phyloP scores from a whole-genome alignment of 1,140 invertebrate genomes.

The Drosophila biarmipes region DNA sequence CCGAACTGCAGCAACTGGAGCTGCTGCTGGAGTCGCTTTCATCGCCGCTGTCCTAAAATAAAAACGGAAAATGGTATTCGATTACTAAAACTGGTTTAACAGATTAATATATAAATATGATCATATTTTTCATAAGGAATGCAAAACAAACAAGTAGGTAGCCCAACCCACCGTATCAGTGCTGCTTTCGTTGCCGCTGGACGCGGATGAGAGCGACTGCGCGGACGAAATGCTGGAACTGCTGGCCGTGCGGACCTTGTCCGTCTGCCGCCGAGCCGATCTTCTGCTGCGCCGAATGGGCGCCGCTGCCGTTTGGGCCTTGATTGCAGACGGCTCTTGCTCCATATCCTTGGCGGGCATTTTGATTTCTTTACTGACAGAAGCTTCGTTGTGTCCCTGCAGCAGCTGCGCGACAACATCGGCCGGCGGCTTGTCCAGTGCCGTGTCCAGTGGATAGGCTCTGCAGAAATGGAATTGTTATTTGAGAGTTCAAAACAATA shows the following conservation, averaged over 20 bases:
- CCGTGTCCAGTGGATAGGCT: conserved; percentile 95
- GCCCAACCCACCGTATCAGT: conserved; percentile 57
- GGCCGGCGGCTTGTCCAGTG: conserved; percentile 91
- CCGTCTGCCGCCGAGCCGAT: conserved; percentile 36
- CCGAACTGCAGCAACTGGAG: conserved; percentile 48
- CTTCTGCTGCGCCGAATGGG: conserved; percentile 32
- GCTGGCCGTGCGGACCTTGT: conserved; percentile 35
- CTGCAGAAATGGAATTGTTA: conserved; percentile 63
- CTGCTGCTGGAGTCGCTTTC: conserved; percentile 62
- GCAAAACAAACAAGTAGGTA: too few relatives aligned
- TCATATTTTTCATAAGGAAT: too few relatives aligned
- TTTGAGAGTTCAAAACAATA: background rate
- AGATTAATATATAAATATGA: background rate
- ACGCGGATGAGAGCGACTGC: conserved; percentile 28
- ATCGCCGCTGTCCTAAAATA: conserved; percentile 55
- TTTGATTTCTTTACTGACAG: conserved; percentile 13
- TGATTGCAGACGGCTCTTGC: background rate
- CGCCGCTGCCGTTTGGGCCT: background rate
- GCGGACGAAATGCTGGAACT: conserved; percentile 40
- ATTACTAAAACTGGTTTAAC: background rate
- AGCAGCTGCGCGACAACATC: conserved; percentile 82
- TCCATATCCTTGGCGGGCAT: conserved; percentile 3
- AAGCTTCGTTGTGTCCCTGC: background rate
- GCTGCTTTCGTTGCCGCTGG: conserved; percentile 44
- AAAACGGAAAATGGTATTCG: background rate